phyloP scores from a whole-genome alignment of 1,140 invertebrate genomes.

The Proctacanthus coquilletti region DNA sequence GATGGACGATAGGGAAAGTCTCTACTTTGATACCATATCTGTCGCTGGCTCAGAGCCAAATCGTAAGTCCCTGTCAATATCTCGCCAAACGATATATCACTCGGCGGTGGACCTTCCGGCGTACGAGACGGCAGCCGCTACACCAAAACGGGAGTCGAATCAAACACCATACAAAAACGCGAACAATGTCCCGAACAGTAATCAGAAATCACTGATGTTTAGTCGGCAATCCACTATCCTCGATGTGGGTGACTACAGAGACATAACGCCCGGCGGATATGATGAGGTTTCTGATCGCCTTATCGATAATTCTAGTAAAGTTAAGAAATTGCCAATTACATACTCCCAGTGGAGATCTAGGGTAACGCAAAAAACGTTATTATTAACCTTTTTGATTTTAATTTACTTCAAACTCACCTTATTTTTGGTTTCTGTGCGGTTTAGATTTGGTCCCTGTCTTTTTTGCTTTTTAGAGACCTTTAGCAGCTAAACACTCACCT shows the following conservation, averaged over 20 bases:
- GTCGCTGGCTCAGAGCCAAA: slow-evolving; percentile 27
- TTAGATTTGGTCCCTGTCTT: too few species aligned
- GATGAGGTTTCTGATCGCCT: slow-evolving; percentile 31
- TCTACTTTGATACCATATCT: slow-evolving; percentile 28
- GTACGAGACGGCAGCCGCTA: slow-evolving; percentile 13
- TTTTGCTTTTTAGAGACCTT: too few species aligned
- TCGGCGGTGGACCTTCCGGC: slow-evolving; percentile 24
- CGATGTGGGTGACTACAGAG: slow-evolving; percentile 6
- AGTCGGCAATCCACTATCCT: slow-evolving; percentile 1
- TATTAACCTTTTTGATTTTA: not conserved
- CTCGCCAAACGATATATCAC: slow-evolving; percentile 28
- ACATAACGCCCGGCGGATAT: too few species aligned
- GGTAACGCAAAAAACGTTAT: slow-evolving; percentile 12
- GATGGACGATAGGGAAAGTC: slow-evolving; percentile 28
- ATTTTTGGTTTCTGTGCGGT: not conserved
- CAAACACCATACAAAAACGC: not conserved
- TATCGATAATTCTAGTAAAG: slow-evolving; percentile 27
- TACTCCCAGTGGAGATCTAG: slow-evolving; percentile 31
- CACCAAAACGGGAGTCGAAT: too few species aligned
- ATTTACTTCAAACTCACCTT: not conserved
- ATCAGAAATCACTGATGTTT: not conserved
- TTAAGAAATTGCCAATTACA: slow-evolving; percentile 32
- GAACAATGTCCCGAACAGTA: not conserved
- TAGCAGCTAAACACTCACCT: too few species aligned
- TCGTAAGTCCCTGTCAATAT: slow-evolving; percentile 26